Base-by-base conservation (phyloP, 2,113 vertebrate genomes). In the Toxotes jaculatrix region DNA sequence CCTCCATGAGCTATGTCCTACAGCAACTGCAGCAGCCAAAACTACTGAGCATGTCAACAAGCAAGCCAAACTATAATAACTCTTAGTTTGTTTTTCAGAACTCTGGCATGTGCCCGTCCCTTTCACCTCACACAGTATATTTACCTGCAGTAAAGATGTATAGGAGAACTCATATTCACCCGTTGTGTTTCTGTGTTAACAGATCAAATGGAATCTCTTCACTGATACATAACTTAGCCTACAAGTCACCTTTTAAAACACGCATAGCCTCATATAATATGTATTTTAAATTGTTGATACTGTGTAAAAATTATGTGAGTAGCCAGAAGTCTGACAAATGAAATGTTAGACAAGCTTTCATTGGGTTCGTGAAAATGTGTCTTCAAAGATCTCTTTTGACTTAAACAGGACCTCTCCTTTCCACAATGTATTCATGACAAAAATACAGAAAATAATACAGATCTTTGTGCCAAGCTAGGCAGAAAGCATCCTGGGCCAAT, bases 401-500 rank as follows among this genome's bases (percentile, higher is more conserved):
- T 32, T 31, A 17, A 62, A 71, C 21, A 57, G 40, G 49, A 16
- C 38, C 64, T 67, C 38, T 13, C 21, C 55, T 78, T 67, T 51
- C 69, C 13, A 77, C 27, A 40, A 74, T 75, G 12, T 38, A 56
- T 62, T 62, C 11, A 43, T 56, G 10, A 32, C 21, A 59, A 88
- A 69, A 51, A 60, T 71, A 67, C 16, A 14, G 45, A 61, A 70
- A 77, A 62, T 53, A 64, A 62, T 71, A 32, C 2, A 66, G 19
- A 31, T 59, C 10, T 82, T 63, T 62, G 23, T 68, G 74, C 62
- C 69, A 47, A 59, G 53, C 67, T 73, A 14, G 21, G 42, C 72
- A 53, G 51, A 82, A 79, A 57, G 64, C 32, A 79, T 38, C 36
- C 75, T 43, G 42, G 4, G 59, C 57, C 72, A 77, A 74, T 77